These are phyloP conservation scores for Cyclina sinensis DNA, from an alignment of 1,140 invertebrate genomes.

Conservation along the genomic window DNA sequence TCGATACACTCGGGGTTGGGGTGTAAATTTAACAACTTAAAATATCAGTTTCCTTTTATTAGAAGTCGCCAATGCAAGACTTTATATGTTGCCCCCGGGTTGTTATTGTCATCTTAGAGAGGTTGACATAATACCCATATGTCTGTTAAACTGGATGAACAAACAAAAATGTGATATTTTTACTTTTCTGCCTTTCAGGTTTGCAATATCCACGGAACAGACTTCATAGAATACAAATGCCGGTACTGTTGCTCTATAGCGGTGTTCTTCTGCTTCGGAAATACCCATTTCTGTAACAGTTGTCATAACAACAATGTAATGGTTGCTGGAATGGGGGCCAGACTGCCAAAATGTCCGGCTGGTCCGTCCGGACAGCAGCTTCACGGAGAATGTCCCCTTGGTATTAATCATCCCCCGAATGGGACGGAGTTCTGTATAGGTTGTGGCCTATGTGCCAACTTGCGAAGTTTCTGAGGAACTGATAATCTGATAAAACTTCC, in stretches of 20 bases:
- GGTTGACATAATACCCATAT: no score
- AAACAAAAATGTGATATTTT: no score
- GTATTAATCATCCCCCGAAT: conserved; percentile 59
- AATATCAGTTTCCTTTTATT: no score
- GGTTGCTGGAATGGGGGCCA: not conserved
- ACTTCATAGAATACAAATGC: conserved; percentile 71
- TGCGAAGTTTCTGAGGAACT: conserved; percentile 33
- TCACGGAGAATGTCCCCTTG: conserved; percentile 56
- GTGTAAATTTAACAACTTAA: no score
- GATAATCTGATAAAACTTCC: not conserved
- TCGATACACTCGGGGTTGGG: no score
- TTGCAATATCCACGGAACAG: conserved; percentile 64
- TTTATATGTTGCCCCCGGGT: no score
- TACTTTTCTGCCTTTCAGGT: no score
- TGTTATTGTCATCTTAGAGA: no score
- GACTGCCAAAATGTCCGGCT: conserved; percentile 65
- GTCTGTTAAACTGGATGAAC: no score
- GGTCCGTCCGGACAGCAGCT: conserved; percentile 66
- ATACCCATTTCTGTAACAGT: conserved; percentile 70
- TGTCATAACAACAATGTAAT: conserved; percentile 57
- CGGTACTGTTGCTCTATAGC: conserved; percentile 71
- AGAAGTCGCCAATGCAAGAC: no score
- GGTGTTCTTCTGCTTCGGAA: conserved; percentile 67
- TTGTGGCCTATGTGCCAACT: conserved; percentile 63
- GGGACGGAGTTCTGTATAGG: conserved; percentile 64